Evolutionary conservation across 1,140 invertebrate species (phyloP), one percentile per base, ranked within the genome.

Genomic region (Hermetia illucens): DNA sequence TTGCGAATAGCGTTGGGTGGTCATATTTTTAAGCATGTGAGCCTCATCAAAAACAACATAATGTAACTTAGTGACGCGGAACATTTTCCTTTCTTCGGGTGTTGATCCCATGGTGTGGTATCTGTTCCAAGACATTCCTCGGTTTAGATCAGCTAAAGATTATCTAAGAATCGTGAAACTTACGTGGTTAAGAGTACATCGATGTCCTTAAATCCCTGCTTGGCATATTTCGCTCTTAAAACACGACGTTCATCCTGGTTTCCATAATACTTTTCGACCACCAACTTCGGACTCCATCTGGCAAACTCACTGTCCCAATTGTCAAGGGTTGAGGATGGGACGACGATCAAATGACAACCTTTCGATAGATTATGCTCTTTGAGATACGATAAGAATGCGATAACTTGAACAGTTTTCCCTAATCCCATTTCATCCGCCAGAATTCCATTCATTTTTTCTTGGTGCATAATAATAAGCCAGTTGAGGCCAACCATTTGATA

Each of bases 11-110:
- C 92, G 68, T 42, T 82, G 74, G 4, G 90, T 90, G 24, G 79
- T 77, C 88, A 96, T 96, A 59, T 96, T 97, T 61, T 97, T 96
- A 5, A 97, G 63, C 88, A 96, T 93, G 51, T 98, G 93, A 1
- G 90, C 93, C 61, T 98, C 93, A 62, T 98, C 93, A 59, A 95
- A 95, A 19, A 98, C 71, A 1, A 93, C 84, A 55, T 95, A 96
- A 51, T 93, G 77, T 52, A 96, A 79, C 13, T 75, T 71, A 34
- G 90, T 76, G 21, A 89, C 79, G 35, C 88, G 79, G 60, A 96
- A 95, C 61, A 97, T 76, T 51, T 80, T 82, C 27, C 83, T 71
- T 56, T 97, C 93, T 49, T 95, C 92, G 0, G 82, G 72, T 45
- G 75, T 82, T 44, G 82, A 87, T 10, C 69, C 71, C 5, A 89